Base-by-base conservation (phyloP, 2,888 invertebrate species). In the Lasioglossum zephyrum region DNA sequence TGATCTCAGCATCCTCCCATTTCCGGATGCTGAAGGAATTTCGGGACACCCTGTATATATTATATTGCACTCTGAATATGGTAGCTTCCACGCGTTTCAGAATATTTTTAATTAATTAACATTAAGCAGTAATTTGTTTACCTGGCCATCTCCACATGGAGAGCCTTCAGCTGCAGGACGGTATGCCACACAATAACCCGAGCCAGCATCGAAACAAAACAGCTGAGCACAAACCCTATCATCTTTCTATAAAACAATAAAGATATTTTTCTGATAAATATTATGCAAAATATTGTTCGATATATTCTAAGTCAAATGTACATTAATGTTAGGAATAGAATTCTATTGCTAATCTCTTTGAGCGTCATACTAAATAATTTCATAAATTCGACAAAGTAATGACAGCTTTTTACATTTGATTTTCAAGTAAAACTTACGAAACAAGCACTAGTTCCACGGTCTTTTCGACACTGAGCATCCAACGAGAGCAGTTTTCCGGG, bases 121-220 rank as follows among this genome's bases (percentile, higher is more conserved):
- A 13, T 5, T 11, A 13, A 66, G 3, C 66, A 36, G 36, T 31
- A 18, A 36, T 66, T 36, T 26, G 4, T 53, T 95, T 96, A 98
- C 98, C 97, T 98, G 98, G 95, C 98, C 98, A 95, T 98, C 98
- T 75, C 99, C 99, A 95, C 99, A 99, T 0, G 98, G 97, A 47
- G 98, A 98, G 49, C 99, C 99, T 95, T 99, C 99, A 1, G 99
- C 99, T 22, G 99, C 99, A 26, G 99, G 99, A 92, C 99, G 96
- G 96, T 99, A 99, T 83, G 99, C 99, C 85, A 99, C 99, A 95
- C 99, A 99, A 95, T 99, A 99, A 44, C 99, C 99, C 91, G 98
- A 99, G 86, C 98, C 97, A 63, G 98, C 97, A 95, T 99, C 99
- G 95, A 99, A 99, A 95, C 99, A 99, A 96, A 99, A 99, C 89